phyloP scores from a whole-genome alignment of 2,797 vertebrate genomes.

The Heteromormyrus szaboi region DNA sequence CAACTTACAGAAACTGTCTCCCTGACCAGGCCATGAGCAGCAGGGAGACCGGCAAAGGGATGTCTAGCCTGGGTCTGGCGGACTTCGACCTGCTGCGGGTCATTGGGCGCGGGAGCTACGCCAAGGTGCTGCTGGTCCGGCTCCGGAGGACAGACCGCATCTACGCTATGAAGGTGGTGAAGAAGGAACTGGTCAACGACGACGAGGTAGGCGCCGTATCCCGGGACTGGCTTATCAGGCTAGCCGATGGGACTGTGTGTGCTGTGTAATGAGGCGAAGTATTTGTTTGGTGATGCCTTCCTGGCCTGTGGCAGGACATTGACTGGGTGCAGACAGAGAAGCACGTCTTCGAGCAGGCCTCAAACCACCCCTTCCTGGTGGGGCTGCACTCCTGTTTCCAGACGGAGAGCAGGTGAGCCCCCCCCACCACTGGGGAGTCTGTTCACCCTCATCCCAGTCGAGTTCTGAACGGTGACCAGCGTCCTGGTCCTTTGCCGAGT shows the following conservation, averaged over 20 bases:
- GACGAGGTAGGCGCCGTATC: constrained; percentile 79
- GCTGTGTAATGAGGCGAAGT: not conserved
- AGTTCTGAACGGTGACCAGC: not conserved
- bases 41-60: constrained; percentile 84
- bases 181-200: constrained; percentile 98
- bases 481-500: not conserved
- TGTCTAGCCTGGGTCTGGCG: constrained; percentile 84
- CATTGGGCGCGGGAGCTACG: constrained; percentile 95
- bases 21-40: constrained; percentile 76
- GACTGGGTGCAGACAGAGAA: constrained; percentile 99
- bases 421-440: not conserved
- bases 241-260: not conserved
- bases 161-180: constrained; percentile 99
- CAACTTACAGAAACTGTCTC: constrained; percentile 31
- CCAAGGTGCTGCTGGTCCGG: constrained; percentile 90
- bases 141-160: constrained; percentile 95
- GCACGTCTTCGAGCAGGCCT: constrained; percentile 97
- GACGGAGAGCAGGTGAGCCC: constrained; percentile 92
- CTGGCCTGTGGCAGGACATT: constrained; percentile 74
- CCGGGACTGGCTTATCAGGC: not conserved
- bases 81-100: constrained; percentile 94
- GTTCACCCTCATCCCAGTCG: not conserved
- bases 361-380: constrained; percentile 96
- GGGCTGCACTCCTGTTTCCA: constrained; percentile 99
- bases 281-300: not conserved